phyloP scores from a whole-genome alignment of 2,888 invertebrate genomes.

The Mesoligia furuncula region DNA sequence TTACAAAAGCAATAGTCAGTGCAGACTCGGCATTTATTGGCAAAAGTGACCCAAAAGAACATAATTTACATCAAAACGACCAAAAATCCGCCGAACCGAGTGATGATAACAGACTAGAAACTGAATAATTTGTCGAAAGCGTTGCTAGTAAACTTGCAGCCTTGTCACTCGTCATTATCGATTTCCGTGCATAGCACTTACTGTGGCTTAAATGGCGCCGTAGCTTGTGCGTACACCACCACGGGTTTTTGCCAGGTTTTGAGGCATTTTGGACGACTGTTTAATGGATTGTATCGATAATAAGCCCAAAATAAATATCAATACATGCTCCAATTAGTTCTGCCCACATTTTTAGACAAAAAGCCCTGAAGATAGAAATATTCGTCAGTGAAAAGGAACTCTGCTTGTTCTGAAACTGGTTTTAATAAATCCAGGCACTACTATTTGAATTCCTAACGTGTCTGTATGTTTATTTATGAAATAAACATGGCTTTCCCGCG shows the following conservation, averaged over 20 bases:
- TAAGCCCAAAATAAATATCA: constrained; percentile 12
- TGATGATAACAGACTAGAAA: neutral
- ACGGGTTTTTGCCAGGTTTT: constrained; percentile 1
- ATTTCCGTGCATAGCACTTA: constrained; percentile 53
- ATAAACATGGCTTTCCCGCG: constrained; percentile 53
- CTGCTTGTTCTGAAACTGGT: constrained; percentile 39
- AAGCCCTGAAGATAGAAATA: constrained; percentile 9
- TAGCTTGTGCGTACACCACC: constrained; percentile 35
- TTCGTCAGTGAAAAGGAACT: constrained; percentile 32
- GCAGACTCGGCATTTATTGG: neutral
- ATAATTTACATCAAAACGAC: neutral
- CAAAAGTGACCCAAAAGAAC: neutral
- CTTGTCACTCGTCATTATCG: constrained; percentile 50
- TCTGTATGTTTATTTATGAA: constrained; percentile 41
- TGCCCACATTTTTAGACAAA: constrained; percentile 13
- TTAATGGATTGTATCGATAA: neutral
- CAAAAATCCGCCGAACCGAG: neutral
- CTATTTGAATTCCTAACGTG: constrained; percentile 46
- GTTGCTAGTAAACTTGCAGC: constrained; percentile 50
- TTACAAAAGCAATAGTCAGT: neutral
- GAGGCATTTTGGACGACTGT: neutral
- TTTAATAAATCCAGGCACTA: constrained; percentile 50
- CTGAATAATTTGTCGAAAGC: constrained; percentile 25
- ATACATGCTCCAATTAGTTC: neutral
- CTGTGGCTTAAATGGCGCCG: constrained; percentile 42